phyloP scores from a whole-genome alignment of 2,113 vertebrate genomes.

The Lasiurus borealis region DNA sequence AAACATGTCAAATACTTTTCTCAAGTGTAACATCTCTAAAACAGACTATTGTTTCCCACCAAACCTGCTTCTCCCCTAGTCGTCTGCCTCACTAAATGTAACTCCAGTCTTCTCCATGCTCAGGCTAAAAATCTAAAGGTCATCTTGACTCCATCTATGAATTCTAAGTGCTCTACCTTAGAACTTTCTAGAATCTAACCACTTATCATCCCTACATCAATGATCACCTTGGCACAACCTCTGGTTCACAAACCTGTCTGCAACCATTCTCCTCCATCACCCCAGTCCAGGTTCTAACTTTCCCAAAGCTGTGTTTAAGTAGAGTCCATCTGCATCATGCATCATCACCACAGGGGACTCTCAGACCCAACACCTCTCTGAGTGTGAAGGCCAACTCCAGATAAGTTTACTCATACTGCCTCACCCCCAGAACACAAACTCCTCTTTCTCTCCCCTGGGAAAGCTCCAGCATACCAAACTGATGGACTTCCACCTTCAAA shows the following conservation, averaged over 20 bases:
- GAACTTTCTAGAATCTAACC: conserved; percentile 12
- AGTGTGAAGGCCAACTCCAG: not conserved
- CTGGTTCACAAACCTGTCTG: not conserved
- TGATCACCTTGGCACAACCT: not conserved
- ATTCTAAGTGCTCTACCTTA: not conserved
- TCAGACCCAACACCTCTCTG: not conserved
- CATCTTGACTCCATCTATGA: not conserved
- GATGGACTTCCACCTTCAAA: not conserved
- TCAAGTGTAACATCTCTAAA: not conserved
- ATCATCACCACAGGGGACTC: not conserved
- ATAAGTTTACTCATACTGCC: no score
- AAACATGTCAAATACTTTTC: no score
- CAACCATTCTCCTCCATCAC: no score
- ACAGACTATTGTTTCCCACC: not conserved
- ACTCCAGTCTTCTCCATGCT: not conserved
- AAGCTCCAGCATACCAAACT: not conserved
- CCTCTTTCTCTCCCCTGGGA: not conserved
- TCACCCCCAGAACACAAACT: not conserved
- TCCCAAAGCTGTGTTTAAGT: not conserved
- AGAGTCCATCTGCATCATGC: not conserved
- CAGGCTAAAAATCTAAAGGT: not conserved
- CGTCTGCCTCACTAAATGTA: not conserved
- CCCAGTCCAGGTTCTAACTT: not conserved
- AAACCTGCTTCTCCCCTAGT: not conserved
- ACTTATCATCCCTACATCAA: not conserved